Evolutionary conservation across 2,797 vertebrate species (phyloP).

Genomic region (Microctenopoma lineatum): DNA sequence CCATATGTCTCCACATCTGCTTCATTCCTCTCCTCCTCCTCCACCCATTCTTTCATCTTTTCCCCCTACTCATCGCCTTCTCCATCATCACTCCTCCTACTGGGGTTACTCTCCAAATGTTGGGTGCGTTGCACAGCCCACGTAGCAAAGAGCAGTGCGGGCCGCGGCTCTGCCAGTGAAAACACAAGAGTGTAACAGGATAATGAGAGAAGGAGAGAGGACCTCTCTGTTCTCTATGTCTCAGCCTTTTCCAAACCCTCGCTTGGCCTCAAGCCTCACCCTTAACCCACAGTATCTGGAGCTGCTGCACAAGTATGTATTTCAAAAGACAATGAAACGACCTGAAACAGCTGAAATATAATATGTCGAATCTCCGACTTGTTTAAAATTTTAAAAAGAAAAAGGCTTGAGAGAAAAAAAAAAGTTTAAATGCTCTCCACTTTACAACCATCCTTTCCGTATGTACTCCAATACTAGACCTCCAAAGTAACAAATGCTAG

Average conservation of each 20-base stretch:
- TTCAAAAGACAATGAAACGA: conserved; percentile 23
- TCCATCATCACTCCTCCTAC: conserved; percentile 65
- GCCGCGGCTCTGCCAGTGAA: conserved; percentile 72
- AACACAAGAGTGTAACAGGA: conserved; percentile 80
- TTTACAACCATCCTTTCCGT: conserved; percentile 12
- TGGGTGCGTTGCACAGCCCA: conserved; percentile 52
- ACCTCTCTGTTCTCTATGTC: conserved; percentile 64
- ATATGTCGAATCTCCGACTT: neutral
- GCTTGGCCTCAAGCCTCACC: conserved; percentile 32
- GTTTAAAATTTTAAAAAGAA: neutral
- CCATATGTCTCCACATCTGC: conserved; percentile 37
- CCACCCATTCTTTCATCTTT: conserved; percentile 55
- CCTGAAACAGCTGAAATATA: conserved; percentile 9
- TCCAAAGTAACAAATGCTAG: conserved; percentile 20
- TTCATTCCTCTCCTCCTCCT: conserved; percentile 38
- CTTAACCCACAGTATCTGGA: conserved; percentile 42
- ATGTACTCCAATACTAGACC: neutral
- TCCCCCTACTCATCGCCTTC: conserved; percentile 50
- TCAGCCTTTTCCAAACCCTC: conserved; percentile 67
- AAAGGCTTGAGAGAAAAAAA: neutral
- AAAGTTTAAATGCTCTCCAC: neutral
- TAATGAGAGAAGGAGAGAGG: conserved; percentile 71
- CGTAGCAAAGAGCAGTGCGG: conserved; percentile 52
- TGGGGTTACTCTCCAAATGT: conserved; percentile 56
- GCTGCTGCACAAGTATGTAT: conserved; percentile 16